Conservation (phyloP, 2,113 vertebrate species). For the Mesitornis unicolor region DNA sequence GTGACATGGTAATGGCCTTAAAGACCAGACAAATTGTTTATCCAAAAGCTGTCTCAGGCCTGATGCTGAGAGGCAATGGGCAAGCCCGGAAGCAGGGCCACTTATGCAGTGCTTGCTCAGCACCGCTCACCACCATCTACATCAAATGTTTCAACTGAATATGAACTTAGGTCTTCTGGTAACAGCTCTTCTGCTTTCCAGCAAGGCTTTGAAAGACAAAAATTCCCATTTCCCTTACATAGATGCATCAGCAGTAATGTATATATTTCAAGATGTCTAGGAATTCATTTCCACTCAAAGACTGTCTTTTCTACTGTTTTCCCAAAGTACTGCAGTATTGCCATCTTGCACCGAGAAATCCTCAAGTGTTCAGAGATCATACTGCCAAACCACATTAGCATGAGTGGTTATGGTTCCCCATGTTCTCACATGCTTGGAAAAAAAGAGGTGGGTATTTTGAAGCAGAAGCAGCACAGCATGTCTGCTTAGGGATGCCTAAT, state of each 20-base stretch:
- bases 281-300: neutral
- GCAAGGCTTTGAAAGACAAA: slow-evolving; percentile 2
- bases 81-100: rapidly evolving
- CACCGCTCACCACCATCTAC: neutral
- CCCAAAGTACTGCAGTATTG: neutral
- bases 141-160: neutral
- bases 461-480: neutral
- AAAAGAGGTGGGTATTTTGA: neutral
- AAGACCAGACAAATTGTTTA: neutral
- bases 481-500: neutral
- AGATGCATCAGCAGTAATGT: neutral
- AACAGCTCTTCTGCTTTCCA: slow-evolving; percentile 13
- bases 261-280: neutral
- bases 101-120: neutral
- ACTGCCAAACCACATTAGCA: neutral
- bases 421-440: neutral
- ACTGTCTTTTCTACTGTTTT: neutral
- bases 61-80: neutral
- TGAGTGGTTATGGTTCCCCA: neutral
- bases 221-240: neutral
- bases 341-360: neutral
- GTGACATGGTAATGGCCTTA: neutral
- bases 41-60: neutral
- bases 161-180: neutral
- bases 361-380: neutral